Base-by-base conservation (phyloP, 2,113 vertebrate genomes). In the Micromys minutus region DNA sequence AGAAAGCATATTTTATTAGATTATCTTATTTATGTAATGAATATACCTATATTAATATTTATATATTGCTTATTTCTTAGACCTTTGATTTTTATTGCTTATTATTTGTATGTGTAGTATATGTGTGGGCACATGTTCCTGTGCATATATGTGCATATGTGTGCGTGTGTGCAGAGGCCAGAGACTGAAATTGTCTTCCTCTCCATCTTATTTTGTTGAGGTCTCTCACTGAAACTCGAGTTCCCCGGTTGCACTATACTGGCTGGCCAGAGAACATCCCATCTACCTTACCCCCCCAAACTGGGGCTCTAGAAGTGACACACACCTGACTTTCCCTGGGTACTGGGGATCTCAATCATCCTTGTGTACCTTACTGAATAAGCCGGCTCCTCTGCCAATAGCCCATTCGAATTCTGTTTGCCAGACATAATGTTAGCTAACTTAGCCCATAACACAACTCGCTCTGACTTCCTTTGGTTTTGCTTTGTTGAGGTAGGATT, bases 381-480 rank as follows among this genome's bases (percentile, higher is more conserved):
- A 84, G 31, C 55, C 26, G 3, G 11, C 42, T 31, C 39, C n/a
- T 42, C 24, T 61, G 12, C 57, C n/a, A 84, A 42, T 42, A 61
- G 24, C 77, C 63, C 55, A 47, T 80, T 83, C 83, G 87, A 55
- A 87, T 42, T 42, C 29, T 89, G n/a, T 77, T 89, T 96, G 63
- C 12, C 9, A 65, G 42, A 93, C 19, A 81, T 55, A 69, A 47
- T 94, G 95, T 90, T 74, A 50, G 85, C 63, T 67, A 65, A 71
- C 71, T 89, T 83, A 94, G 34, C 6, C 50, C 42, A 17, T 24
- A 80, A 93, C 19, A 2, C 65, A 47, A 50, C 87, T 81, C 8
- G 2, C 24, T 94, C 39, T 22, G 4, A 69, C 34, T 87, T 17
- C 7, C 29, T 87, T 47, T 47, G 36, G n/a, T 80, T 57, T 57